A percentile compares a stretch with the other conserved stretches of the same genome.
Conservation (phyloP, 2,888 invertebrate species). For the Harpalus rubripes region DNA sequence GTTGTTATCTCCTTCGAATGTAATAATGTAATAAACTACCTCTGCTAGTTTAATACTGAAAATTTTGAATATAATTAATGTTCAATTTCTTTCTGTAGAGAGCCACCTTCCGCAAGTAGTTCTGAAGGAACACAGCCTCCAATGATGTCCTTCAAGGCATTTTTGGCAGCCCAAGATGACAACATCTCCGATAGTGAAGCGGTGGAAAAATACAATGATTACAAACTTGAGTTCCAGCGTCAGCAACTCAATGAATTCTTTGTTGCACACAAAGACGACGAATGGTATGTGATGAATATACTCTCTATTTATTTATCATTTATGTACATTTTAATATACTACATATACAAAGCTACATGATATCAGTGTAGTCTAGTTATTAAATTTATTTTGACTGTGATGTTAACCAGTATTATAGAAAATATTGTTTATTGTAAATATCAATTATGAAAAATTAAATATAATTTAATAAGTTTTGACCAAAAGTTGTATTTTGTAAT, state of each 20-base stretch:
- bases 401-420: conserved; percentile 53
- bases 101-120: conserved; percentile 77
- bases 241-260: conserved; percentile 99
- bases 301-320: conserved; percentile 64
- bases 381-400: conserved; percentile 22
- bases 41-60: not conserved
- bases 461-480: conserved; percentile 31
- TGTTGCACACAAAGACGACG: conserved; percentile 99
- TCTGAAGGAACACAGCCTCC: conserved; percentile 88
- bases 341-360: conserved; percentile 49
- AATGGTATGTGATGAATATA: conserved; percentile 89
- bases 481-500: conserved; percentile 34
- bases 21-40: too few species aligned
- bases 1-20: too few species aligned
- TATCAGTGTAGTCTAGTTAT: conserved; percentile 33
- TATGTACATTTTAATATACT: conserved; percentile 60
- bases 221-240: conserved; percentile 97
- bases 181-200: conserved; percentile 98
- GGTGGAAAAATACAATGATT: conserved; percentile 97
- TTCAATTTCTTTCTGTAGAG: conserved; percentile 75
- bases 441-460: conserved; percentile 24
- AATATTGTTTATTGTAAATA: conserved; percentile 51
- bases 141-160: conserved; percentile 98
- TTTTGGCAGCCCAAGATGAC: conserved; percentile 97
- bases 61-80: not conserved